A percentile compares a stretch with the other conserved stretches of the same genome.
Evolutionary conservation across 2,888 invertebrate genomes (phyloP).

Genomic region (Steinernema hermaphroditum): DNA sequence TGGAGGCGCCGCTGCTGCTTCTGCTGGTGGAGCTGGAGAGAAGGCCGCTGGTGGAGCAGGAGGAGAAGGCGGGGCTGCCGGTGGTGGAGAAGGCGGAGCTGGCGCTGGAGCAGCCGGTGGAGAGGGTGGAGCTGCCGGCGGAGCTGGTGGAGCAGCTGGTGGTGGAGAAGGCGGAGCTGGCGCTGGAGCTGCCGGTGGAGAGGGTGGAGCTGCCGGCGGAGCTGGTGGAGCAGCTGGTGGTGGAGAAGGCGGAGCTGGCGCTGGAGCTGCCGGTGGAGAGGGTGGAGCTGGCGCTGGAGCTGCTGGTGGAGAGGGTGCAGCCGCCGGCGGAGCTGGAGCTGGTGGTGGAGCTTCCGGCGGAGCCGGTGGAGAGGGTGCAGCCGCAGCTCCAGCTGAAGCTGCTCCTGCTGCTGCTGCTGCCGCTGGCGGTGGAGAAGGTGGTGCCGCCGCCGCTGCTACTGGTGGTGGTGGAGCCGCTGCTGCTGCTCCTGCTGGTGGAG

Average conservation of each 20-base stretch:
- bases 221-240: slow-evolving; percentile 14
- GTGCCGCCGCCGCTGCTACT: neutral
- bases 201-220: neutral
- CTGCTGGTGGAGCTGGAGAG: neutral
- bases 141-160: slow-evolving; percentile 17
- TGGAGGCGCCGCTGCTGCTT: neutral
- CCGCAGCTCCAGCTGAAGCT: neutral
- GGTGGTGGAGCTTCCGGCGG: slow-evolving; percentile 12
- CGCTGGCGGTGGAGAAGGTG: slow-evolving; percentile 13
- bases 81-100: neutral
- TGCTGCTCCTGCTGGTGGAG: neutral
- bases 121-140: neutral
- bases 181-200: slow-evolving; percentile 16
- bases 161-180: slow-evolving; percentile 21
- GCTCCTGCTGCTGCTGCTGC: slow-evolving; percentile 1
- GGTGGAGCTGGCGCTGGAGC: neutral
- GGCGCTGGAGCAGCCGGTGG: neutral
- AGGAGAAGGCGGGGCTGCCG: neutral
- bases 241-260: slow-evolving; percentile 17
- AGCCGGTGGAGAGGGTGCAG: neutral
- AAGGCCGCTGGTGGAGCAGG: slow-evolving; percentile 10
- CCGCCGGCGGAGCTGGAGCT: neutral
- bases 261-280: neutral
- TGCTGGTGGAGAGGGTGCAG: neutral
- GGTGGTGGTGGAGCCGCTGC: slow-evolving; percentile 1